Base-by-base conservation (phyloP, 2,797 vertebrate genomes). In the Myripristis jacobus region DNA sequence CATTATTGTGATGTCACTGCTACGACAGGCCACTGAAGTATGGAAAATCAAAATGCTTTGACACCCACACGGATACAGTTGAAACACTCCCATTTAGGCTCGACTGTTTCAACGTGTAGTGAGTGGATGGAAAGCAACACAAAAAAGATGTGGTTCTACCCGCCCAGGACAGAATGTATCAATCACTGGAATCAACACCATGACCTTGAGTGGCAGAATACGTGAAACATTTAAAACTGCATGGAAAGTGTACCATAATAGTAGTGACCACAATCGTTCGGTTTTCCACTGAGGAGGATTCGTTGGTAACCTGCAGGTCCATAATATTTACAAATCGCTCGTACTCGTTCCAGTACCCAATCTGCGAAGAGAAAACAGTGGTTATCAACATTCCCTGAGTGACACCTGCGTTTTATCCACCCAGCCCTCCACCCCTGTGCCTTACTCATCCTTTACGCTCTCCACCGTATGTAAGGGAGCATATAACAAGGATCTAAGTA, bases 221-320 rank as follows among this genome's bases (percentile, higher is more conserved):
- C 74, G 93, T 91, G 92, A 93, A 85, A 95, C 92, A 92, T 91
- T 95, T 94, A 94, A 93, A 94, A 94, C 91, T 89, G 90, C 92
- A 85, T 89, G 92, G 91, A 93, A 93, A 93, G 96, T 97, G 96
- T 97, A 99, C 98, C 96, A 99, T 95, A 95, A 99, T 99, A 92
- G 98, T 99, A 91, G 98, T 99, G 92, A 99, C 98, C 88, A 99
- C 96, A 90, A 99, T 99, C 81, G 98, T 99, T 94, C 97, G 95
- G 89, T 99, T 99, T 95, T 99, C 98, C 93, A 97, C 94, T 76
- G 97, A 98, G 25, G 96, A 95, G 77, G 92, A 92, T 78, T 98
- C 97, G 92, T 99, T 99, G 93, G 94, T 93, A 94, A 93, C 94
- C 91, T 96, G 95, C 85, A 94, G 95, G 90, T 99, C 97, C 80